A percentile compares a stretch with the other conserved stretches of the same genome.
These are phyloP conservation scores for Hartigia nigra DNA, from an alignment of 2,888 invertebrate genomes.

Conservation along the genomic window DNA sequence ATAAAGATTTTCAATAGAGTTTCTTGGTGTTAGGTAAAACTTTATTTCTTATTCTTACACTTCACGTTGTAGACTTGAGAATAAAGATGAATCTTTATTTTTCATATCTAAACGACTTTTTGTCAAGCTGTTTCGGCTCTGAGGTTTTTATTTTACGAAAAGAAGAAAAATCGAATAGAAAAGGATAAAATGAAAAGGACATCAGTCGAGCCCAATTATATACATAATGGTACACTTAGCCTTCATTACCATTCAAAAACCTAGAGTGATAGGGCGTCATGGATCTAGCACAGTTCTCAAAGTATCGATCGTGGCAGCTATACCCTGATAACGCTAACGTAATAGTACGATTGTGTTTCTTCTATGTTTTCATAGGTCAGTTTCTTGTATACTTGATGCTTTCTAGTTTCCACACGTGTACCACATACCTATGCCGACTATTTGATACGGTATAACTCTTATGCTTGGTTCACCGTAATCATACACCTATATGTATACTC, in stretches of 20 bases:
- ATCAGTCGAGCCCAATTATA: background rate
- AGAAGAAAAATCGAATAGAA: background rate
- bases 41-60: background rate
- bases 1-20: no score
- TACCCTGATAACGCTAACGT: slow-evolving; percentile 23
- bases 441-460: background rate
- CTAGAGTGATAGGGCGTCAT: background rate
- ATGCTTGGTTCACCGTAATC: background rate
- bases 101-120: background rate
- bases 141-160: background rate
- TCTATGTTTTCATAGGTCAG: slow-evolving; percentile 2
- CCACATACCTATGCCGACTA: background rate
- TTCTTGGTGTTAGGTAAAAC: background rate
- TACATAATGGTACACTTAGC: background rate
- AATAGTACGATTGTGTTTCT: slow-evolving; percentile 8
- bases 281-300: background rate
- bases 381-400: background rate
- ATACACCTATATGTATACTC: background rate
- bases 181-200: slow-evolving; percentile 6
- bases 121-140: background rate
- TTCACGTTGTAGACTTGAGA: background rate
- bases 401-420: background rate
- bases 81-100: background rate
- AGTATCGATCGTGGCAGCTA: slow-evolving; percentile 19
- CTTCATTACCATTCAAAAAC: background rate